These are phyloP conservation scores for Cephalopachus bancanus DNA, from an alignment of 2,797 vertebrate genomes.

Conservation along the genomic window DNA sequence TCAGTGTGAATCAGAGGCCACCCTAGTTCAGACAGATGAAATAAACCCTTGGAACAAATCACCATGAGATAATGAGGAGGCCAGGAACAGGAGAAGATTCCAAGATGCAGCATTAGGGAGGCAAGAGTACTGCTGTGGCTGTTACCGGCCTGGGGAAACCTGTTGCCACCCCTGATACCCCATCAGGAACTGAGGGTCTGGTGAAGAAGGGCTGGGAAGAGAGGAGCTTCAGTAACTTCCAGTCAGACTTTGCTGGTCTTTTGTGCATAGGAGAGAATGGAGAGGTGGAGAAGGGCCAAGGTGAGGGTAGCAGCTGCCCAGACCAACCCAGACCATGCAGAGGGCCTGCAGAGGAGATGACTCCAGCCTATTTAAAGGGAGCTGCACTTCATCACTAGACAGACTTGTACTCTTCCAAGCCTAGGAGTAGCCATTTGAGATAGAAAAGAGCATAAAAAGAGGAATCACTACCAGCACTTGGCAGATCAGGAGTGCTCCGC, in stretches of 20 bases:
- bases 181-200: background rate
- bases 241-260: background rate
- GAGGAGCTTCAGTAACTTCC: background rate
- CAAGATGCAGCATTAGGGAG: background rate
- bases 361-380: background rate
- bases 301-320: background rate
- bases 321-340: background rate
- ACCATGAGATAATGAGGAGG: background rate
- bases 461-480: background rate
- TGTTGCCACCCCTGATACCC: background rate
- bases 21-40: background rate
- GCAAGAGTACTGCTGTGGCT: accelerated
- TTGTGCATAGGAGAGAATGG: background rate
- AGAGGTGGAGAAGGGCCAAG: background rate
- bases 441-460: background rate
- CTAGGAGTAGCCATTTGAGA: background rate
- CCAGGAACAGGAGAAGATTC: background rate
- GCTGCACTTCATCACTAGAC: background rate
- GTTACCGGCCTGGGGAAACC: background rate
- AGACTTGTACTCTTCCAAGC: background rate
- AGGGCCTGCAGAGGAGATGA: background rate
- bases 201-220: background rate
- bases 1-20: background rate
- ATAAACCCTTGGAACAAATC: background rate
- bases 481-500: background rate